phyloP scores from a whole-genome alignment of 2,888 invertebrate genomes.

The Trissolcus brochymenae region DNA sequence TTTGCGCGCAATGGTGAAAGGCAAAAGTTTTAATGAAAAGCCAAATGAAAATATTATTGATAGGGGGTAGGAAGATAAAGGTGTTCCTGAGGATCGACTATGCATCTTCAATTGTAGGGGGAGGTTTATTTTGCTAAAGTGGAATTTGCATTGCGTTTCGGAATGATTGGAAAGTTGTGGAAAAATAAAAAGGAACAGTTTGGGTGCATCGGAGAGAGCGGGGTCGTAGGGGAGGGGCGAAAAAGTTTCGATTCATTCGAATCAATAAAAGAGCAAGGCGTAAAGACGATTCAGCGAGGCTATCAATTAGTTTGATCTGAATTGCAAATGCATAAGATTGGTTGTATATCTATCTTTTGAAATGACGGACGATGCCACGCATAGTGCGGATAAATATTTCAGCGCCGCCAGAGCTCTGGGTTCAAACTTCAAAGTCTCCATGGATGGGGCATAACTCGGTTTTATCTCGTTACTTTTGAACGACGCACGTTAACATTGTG shows the following conservation, averaged over 20 bases:
- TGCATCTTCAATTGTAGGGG: not conserved
- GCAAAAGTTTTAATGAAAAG: constrained; percentile 23
- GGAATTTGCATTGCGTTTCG: constrained; percentile 1
- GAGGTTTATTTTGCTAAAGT: not conserved
- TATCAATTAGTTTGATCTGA: constrained; percentile 13
- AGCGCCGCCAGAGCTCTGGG: constrained; percentile 21
- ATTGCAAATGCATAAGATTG: constrained; percentile 4
- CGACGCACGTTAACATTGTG: constrained; percentile 39
- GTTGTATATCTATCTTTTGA: not conserved
- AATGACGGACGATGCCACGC: no score
- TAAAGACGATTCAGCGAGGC: not conserved
- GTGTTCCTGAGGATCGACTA: no score
- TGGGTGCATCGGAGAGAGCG: not conserved
- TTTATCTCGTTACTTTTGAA: constrained; percentile 31
- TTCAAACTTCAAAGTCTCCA: constrained; percentile 67
- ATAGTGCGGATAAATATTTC: not conserved
- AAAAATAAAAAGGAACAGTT: not conserved
- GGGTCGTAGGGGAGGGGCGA: not conserved
- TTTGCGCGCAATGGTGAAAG: constrained; percentile 5
- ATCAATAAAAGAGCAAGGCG: not conserved
- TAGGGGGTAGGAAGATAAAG: constrained; percentile 4
- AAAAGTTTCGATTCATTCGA: not conserved
- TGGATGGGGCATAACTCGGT: constrained; percentile 15
- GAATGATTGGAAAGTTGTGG: not conserved
- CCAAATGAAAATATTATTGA: constrained; percentile 21